Conservation (phyloP, 1,140 invertebrate genomes). For the Akabosia matsudoensis region DNA sequence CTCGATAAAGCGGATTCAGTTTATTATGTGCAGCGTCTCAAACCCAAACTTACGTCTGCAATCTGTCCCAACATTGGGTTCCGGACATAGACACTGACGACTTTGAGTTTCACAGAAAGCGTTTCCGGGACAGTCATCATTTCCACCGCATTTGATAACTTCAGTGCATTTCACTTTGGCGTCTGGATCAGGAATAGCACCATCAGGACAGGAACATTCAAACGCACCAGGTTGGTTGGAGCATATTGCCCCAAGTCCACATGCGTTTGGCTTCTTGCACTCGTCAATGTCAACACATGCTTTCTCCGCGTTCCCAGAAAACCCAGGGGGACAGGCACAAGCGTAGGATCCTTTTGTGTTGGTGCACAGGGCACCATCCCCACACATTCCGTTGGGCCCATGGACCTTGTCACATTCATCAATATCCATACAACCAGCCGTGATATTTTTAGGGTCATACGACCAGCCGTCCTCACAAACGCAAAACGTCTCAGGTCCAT, state of each 20-base stretch:
- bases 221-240: conserved; percentile 65
- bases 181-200: conserved; percentile 76
- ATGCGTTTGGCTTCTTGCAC: conserved; percentile 63
- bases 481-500: conserved; percentile 83
- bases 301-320: conserved; percentile 71
- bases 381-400: conserved; percentile 76
- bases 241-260: conserved; percentile 76
- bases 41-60: conserved; percentile 74
- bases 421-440: conserved; percentile 84
- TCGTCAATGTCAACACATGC: conserved; percentile 80
- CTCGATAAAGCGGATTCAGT: not conserved
- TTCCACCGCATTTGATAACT: conserved; percentile 69
- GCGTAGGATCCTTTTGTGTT: conserved; percentile 73
- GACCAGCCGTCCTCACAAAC: conserved; percentile 91
- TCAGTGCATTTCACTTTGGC: conserved; percentile 71
- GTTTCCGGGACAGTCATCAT: conserved; percentile 82
- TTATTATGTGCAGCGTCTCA: not conserved
- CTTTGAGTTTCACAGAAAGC: conserved; percentile 70
- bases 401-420: conserved; percentile 81
- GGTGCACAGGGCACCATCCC: conserved; percentile 74
- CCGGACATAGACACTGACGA: conserved; percentile 77
- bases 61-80: conserved; percentile 84
- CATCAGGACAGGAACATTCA: conserved; percentile 72
- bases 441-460: conserved; percentile 80
- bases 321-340: conserved; percentile 76